phyloP scores from a whole-genome alignment of 2,888 invertebrate species.

The Pteria penguin region DNA sequence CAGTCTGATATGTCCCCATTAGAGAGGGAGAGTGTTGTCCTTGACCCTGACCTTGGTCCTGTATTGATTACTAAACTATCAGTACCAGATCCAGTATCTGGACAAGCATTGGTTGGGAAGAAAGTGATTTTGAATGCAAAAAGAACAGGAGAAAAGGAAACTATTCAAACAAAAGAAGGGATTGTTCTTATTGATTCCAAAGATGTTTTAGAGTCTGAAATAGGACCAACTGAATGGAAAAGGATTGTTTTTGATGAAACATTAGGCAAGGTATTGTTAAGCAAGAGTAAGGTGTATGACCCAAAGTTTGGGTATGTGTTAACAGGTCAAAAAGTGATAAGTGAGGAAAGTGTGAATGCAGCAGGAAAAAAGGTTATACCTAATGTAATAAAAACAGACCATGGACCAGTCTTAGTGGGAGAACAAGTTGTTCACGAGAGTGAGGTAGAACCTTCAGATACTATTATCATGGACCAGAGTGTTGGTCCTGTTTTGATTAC shows the following conservation, averaged over 20 bases:
- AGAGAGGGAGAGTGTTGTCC: neutral
- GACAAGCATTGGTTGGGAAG: neutral
- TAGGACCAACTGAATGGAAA: neutral
- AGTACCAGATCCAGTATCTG: neutral
- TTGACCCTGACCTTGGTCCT: neutral
- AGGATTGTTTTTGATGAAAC: too few species aligned
- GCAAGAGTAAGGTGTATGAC: neutral
- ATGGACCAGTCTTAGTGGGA: neutral
- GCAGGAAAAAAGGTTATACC: neutral
- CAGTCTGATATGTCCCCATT: neutral
- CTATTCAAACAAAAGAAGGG: neutral
- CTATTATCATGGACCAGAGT: neutral
- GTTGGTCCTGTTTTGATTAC: slow-evolving; percentile 5
- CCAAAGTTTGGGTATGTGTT: too few species aligned
- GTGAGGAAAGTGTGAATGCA: neutral
- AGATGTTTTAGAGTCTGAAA: neutral
- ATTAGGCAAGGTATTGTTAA: neutral
- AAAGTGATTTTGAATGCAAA: neutral
- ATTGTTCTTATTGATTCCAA: neutral
- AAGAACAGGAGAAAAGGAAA: neutral
- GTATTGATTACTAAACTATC: neutral
- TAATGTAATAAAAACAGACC: neutral
- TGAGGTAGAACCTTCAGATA: neutral
- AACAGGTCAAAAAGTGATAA: too few species aligned
- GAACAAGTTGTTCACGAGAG: neutral